Percentiles rank a stretch among this genome's conserved stretches.
These are phyloP conservation scores for Pocillopora grandis DNA, from an alignment of 92 coral and sea anemone genomes.

Conservation along the genomic window DNA sequence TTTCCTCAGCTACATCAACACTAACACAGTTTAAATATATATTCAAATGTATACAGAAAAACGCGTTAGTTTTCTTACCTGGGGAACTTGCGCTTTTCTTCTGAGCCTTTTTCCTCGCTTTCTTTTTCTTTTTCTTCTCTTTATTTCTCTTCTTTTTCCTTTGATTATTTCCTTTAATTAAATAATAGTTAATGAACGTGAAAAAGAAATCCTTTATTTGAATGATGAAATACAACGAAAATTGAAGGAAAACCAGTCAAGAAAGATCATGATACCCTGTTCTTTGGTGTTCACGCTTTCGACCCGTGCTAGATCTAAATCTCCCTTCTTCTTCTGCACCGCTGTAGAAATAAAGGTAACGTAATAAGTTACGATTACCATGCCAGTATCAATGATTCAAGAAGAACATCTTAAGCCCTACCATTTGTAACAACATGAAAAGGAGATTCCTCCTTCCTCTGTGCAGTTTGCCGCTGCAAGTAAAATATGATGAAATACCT, in stretches of 20 bases:
- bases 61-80: background rate
- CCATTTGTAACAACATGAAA: too few relatives aligned
- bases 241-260: background rate
- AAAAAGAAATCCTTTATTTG: background rate
- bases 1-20: too few relatives aligned
- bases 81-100: background rate
- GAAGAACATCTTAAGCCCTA: too few relatives aligned
- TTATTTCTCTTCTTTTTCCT: conserved; percentile 10
- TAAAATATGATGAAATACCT: too few relatives aligned
- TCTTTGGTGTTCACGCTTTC: background rate
- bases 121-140: conserved; percentile 15
- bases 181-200: background rate
- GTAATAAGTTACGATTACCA: background rate
- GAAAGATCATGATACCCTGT: background rate
- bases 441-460: background rate
- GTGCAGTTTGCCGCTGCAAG: background rate
- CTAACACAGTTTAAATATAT: background rate
- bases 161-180: background rate
- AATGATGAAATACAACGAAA: background rate
- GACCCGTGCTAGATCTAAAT: background rate
- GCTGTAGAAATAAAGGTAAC: background rate
- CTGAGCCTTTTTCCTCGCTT: conserved; percentile 17
- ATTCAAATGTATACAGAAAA: background rate
- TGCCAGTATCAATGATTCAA: background rate
- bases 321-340: background rate